Evolutionary conservation across 2,797 vertebrate species (phyloP), one percentile per base, ranked within the genome.

Genomic region (Botia kubotai): DNA sequence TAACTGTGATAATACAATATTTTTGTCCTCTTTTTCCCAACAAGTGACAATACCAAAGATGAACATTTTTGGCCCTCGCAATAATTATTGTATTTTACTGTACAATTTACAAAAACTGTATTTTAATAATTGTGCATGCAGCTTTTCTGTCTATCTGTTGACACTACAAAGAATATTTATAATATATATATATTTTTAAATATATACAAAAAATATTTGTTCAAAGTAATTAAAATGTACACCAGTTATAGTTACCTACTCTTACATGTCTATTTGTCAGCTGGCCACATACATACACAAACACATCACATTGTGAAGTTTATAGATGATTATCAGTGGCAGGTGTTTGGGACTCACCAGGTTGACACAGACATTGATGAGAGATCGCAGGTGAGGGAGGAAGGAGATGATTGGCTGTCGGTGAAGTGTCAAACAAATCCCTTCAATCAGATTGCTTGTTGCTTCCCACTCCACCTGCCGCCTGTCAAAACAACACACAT

Each of bases 381-480:
- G 95, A 78, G 98, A 99, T 91, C 98, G 97, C 85, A 99, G 96
- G 89, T 99, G 98, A 69, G 98, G 98, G 84, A 99, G 95, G 93
- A 99, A 99, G 87, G 98, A 99, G 93, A 99, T 99, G 95, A 99
- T 96, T 79, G 98, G 97, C 94, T 99, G 98, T 77, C 97, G 96
- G 94, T 99, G 97, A 90, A 99, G 96, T 78, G 98, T 99, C 91
- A 99, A 94, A 93, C 98, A 99, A 94, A 99, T 98, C 87, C 98
- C 98, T 93, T 99, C 97, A 83, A 99, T 99, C 93, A 99, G 96
- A 94, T 91, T 99, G 94, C 98, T 99, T 93, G 98, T 97, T 77
- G 97, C 97, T 92, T 99, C 98, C 98, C 98, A 99, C 93, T 99
- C 98, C 93, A 99, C 97, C 94, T 99, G 98, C 94, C 98, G 96